Base-by-base conservation (phyloP, 2,113 vertebrate species). In the Rattus rattus region DNA sequence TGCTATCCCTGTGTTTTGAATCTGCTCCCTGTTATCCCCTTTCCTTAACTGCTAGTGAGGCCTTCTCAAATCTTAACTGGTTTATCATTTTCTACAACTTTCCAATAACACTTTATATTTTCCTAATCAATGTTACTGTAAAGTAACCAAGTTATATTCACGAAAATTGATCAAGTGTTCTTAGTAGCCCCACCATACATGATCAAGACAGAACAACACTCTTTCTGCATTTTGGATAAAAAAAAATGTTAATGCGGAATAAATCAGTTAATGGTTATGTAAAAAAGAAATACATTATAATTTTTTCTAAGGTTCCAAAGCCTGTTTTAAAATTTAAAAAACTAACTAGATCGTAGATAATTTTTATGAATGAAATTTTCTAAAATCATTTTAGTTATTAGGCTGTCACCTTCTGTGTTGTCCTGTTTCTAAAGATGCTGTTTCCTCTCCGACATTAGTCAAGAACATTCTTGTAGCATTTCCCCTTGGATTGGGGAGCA, bases 21-120 rank as follows among this genome's bases (percentile, higher is more conserved):
- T 24, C 22, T 49, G 30, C 11, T 24, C 4, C 56, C 33, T 67
- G 2, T 63, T 28, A 28, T 76, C 13, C 1, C 19, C 28, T 65
- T 69, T 54, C 19, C 5, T 83, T 52, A 22, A 47, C 22, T 47
- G 7, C 1, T 3, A 6, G 8, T 65, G 30, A 93, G 19, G 7
- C 19, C 67, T 20, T 79, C 14, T 91, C 54, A 88, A 70, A 73
- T 65, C 14, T 33, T 63, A 90, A 52, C 4, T 17, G 56, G 19
- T 70, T 87, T 90, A 94, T 30, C 8, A 84, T 80, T 61, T 83
- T 94, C 85, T 75, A 16, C n/a, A 70, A 7, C 43, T 90, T 83
- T 47, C 2, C 3, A 13, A 36, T 28, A 72, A 54, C 83, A 69
- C 0, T 0, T 0, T 26, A 9, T 70, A 52, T 85, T 67, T 20